Base-by-base conservation (phyloP, 2,113 vertebrate species). In the Mobula birostris region DNA sequence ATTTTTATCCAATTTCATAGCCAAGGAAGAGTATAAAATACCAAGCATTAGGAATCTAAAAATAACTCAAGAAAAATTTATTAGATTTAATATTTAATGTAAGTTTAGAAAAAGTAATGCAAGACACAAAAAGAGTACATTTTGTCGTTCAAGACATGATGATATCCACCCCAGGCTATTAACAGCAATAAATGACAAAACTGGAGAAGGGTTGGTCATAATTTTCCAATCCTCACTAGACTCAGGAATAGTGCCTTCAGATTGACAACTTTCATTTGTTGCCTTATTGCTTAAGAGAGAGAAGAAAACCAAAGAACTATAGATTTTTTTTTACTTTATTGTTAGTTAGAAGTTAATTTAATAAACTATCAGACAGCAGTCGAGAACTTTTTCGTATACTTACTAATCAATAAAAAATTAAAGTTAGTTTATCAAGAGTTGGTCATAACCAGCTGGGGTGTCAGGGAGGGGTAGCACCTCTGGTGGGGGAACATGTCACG, bases 81-180 rank as follows among this genome's bases (percentile, higher is more conserved):
- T 88, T 88, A 56, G 27, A 63, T n/a, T 88, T 88, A 88, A 88
- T 88, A 88, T 88, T 88, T 63, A 88, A 88, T 88, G 61, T 5
- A 74, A 74, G 29, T 5, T 88, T n/a, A 63, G 6, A 63, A 85
- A 63, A n/a, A 15, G 40, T 63, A 63, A 88, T 88, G 27, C 12
- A 88, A 63, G 29, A 56, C 12, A 88, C 58, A 15, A 63, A 29
- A 87, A 88, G 58, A 88, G 24, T 27, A 88, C 58, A 12, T 21
- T 76, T 77, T 88, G 3, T 48, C 48, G 48, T 29, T 58, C 83
- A 88, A n/a, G 58, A 29, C 83, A 11, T 88, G 83, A 63, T 88
- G 56, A 88, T 32, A n/a, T 88, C 29, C 83, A 88, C 58, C 58
- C 58, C 58, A 63, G 58, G 83, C 27, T 88, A 88, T 11, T n/a